A percentile compares a stretch with the other conserved stretches of the same genome.
phyloP scores from a whole-genome alignment of 2,113 vertebrate genomes.

The Martes martes region DNA sequence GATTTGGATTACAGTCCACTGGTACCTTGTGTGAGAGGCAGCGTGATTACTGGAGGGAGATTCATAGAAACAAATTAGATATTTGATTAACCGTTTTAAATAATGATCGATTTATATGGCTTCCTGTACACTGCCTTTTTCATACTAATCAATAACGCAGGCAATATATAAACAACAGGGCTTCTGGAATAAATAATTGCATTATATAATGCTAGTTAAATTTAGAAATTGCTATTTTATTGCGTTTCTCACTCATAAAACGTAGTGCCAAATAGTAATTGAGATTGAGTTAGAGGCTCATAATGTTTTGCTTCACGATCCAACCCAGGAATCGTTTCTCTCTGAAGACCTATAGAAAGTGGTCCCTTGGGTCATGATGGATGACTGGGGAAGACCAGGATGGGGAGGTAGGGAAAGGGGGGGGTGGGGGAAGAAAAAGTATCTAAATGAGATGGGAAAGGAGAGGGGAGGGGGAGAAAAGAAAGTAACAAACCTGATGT shows the following conservation, averaged over 20 bases:
- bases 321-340: constrained; percentile 49
- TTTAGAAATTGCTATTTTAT: constrained; percentile 83
- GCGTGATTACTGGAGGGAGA: constrained; percentile 64
- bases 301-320: constrained; percentile 31
- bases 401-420: neutral
- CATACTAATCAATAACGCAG: constrained; percentile 73
- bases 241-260: constrained; percentile 77
- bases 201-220: constrained; percentile 83
- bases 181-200: constrained; percentile 81
- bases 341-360: constrained; percentile 53
- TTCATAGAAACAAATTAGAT: constrained; percentile 77
- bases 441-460: constrained; percentile 47
- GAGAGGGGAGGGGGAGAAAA: neutral
- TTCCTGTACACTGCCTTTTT: constrained; percentile 71
- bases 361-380: neutral
- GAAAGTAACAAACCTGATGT: neutral
- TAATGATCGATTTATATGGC: constrained; percentile 74
- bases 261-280: constrained; percentile 55
- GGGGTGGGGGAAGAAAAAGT: neutral
- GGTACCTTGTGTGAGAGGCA: neutral
- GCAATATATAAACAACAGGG: constrained; percentile 75
- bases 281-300: constrained; percentile 62
- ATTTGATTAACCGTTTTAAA: constrained; percentile 81
- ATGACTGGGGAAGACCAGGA: neutral
- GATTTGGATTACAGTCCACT: constrained; percentile 61